phyloP scores from a whole-genome alignment of 2,797 vertebrate genomes.

The Anguilla anguilla region DNA sequence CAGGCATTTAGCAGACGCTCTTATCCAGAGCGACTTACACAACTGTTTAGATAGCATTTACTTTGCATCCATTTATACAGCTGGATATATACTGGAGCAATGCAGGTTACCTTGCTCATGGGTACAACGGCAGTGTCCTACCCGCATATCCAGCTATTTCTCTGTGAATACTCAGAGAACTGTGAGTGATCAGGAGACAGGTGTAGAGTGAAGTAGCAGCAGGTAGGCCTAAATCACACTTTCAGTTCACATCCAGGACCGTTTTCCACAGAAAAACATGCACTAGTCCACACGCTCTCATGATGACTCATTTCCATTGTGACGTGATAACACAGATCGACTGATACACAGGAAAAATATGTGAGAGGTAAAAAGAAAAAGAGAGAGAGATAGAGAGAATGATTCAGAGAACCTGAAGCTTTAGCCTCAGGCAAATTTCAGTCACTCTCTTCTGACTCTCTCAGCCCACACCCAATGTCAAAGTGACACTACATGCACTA shows the following conservation, averaged over 20 bases:
- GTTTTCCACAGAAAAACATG: background rate
- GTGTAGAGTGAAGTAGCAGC: background rate
- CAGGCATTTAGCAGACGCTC: no score
- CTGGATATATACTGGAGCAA: no score
- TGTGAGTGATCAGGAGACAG: background rate
- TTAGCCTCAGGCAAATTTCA: background rate
- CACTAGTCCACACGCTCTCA: background rate
- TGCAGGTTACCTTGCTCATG: no score
- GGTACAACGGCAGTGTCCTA: no score
- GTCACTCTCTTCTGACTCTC: background rate
- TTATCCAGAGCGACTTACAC: no score
- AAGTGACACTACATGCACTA: background rate
- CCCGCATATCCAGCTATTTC: no score
- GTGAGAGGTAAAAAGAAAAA: background rate
- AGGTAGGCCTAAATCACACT: background rate
- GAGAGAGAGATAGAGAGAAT: background rate
- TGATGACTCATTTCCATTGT: background rate
- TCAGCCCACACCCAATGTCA: background rate
- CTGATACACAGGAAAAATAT: background rate
- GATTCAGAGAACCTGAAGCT: background rate
- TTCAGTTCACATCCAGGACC: background rate
- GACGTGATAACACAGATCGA: background rate
- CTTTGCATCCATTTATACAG: no score
- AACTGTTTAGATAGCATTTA: no score
- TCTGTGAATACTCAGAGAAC: background rate